Conservation (phyloP, 2,888 invertebrate species). For the Drosophila subquinaria region DNA sequence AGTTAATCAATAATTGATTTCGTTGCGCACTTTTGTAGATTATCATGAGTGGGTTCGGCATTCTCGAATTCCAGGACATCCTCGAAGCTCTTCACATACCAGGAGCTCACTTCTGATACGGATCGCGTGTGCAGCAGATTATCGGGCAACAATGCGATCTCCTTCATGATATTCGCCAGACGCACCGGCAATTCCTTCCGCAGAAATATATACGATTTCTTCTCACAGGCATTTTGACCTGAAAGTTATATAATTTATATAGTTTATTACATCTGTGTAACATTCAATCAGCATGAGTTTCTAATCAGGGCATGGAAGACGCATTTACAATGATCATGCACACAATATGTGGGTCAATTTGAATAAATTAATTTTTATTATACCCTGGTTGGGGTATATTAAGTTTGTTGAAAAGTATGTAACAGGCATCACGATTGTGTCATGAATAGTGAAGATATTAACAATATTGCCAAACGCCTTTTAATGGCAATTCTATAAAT, state of each 20-base stretch:
- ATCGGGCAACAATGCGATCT: slow-evolving; percentile 97
- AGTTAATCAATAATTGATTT: background rate
- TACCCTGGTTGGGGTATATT: no score
- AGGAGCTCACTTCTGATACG: slow-evolving; percentile 95
- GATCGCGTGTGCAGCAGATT: slow-evolving; percentile 97
- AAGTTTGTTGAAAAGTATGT: no score
- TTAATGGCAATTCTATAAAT: no score
- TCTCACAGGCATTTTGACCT: slow-evolving; percentile 96
- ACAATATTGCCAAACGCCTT: no score
- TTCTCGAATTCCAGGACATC: slow-evolving; percentile 98
- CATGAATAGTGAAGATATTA: no score
- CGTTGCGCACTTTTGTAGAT: slow-evolving; percentile 88
- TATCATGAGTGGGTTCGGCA: slow-evolving; percentile 89
- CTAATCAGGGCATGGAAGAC: background rate
- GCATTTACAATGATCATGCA: slow-evolving; percentile 29
- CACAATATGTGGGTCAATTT: slow-evolving; percentile 1
- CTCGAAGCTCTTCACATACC: slow-evolving; percentile 97
- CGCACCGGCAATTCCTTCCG: slow-evolving; percentile 99
- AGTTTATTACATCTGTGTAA: background rate
- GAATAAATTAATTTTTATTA: no score
- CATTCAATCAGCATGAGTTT: background rate
- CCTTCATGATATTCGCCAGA: slow-evolving; percentile 99
- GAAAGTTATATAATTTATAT: slow-evolving; percentile 50
- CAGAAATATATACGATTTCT: slow-evolving; percentile 96
- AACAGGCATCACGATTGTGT: no score